phyloP scores from a whole-genome alignment of 2,797 vertebrate species.

The Danio tinwini region DNA sequence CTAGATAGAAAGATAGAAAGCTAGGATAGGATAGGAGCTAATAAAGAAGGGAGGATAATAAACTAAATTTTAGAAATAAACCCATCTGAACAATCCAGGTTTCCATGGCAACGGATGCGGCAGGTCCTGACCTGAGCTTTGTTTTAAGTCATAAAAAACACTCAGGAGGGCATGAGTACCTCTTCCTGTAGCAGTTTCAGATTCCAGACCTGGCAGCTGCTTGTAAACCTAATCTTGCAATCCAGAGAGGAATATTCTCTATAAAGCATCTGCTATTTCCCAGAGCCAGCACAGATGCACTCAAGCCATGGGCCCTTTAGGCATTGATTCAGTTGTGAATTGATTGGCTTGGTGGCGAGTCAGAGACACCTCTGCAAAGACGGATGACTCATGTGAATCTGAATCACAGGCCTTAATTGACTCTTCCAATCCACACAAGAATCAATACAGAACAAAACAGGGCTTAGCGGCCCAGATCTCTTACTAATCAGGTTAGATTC shows the following conservation, averaged over 20 bases:
- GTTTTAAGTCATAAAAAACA: constrained; percentile 58
- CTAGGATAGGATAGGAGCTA: too few relatives aligned
- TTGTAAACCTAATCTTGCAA: constrained; percentile 8
- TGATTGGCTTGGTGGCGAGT: constrained; percentile 46
- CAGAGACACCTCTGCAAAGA: constrained; percentile 49
- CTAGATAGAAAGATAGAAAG: background rate
- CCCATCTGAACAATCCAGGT: constrained; percentile 81
- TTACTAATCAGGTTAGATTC: constrained; percentile 37
- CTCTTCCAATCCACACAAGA: constrained; percentile 50
- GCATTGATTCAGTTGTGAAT: constrained; percentile 53
- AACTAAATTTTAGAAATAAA: constrained; percentile 58
- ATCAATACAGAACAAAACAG: constrained; percentile 53
- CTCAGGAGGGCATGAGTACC: background rate
- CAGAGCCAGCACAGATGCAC: constrained; percentile 7
- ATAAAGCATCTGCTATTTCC: constrained; percentile 7
- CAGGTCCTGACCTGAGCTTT: constrained; percentile 82
- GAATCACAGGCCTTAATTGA: constrained; percentile 57
- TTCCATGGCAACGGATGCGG: constrained; percentile 81
- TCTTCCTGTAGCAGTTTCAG: background rate
- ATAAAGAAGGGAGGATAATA: constrained; percentile 11
- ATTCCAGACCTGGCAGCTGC: constrained; percentile 13
- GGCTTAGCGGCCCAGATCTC: constrained; percentile 21
- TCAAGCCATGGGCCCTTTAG: constrained; percentile 47
- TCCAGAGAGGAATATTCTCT: background rate
- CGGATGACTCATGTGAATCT: constrained; percentile 56